Evolutionary conservation across 2,797 vertebrate species (phyloP).

Genomic region (Bufotes viridis): DNA sequence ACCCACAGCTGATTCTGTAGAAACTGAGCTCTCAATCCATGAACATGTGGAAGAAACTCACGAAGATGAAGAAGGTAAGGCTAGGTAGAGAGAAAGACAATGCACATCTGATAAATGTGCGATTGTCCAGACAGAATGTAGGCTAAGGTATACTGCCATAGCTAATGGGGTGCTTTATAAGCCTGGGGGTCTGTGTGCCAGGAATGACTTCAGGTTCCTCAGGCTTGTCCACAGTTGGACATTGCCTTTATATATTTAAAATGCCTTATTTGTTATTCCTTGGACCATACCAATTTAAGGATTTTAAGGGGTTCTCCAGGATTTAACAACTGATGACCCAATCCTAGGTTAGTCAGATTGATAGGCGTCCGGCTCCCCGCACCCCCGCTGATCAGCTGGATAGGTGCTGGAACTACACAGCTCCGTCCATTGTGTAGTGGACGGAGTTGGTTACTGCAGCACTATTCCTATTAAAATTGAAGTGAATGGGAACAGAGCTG

Average conservation of each 20-base stretch:
- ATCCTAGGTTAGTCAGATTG: too few species aligned
- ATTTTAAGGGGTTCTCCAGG: too few species aligned
- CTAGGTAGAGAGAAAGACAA: background rate
- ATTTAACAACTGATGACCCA: too few species aligned
- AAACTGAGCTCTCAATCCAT: constrained; percentile 45
- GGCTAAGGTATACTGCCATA: background rate
- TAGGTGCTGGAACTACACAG: too few species aligned
- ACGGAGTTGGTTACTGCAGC: too few species aligned
- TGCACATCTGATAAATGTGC: background rate
- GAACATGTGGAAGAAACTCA: constrained; percentile 39
- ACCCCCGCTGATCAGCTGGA: too few species aligned
- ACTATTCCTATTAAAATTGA: too few species aligned
- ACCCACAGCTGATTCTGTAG: constrained; percentile 44
- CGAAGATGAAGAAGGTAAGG: constrained; percentile 34
- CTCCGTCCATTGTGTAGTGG: too few species aligned
- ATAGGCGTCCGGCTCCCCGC: too few species aligned
- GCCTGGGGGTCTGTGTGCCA: background rate
- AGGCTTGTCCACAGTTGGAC: background rate
- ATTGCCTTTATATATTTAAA: background rate
- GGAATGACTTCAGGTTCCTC: background rate
- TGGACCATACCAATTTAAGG: background rate
- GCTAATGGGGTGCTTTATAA: background rate
- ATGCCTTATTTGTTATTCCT: background rate
- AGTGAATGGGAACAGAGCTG: too few species aligned
- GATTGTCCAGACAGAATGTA: background rate